Evolutionary conservation across 2,113 vertebrate genomes (phyloP), one percentile per base, ranked within the genome.

Genomic region (Hemicordylus capensis): DNA sequence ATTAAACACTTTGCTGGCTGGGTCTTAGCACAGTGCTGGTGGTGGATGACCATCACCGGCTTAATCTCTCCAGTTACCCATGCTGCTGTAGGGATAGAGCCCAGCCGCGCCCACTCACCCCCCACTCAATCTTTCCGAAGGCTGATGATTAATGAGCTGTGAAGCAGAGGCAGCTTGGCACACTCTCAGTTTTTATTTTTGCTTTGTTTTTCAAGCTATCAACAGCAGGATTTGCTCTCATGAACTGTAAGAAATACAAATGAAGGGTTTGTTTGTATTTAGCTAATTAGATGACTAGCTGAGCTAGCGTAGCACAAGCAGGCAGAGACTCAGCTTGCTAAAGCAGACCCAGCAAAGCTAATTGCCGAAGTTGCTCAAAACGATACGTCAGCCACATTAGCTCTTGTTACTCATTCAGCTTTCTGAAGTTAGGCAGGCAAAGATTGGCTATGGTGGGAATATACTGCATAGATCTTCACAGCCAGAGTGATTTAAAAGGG

Each of bases 231-330:
- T 95, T 91, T 78, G 73, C 90, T 96, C 93, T 95, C 93, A 84
- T 91, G 94, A 95, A 93, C 94, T 22, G 22, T 26, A 73, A 95
- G 91, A 94, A 95, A 93, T 91, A 94, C 93, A 95, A 93, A 93
- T 91, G 95, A 94, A 93, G 92, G 89, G 94, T 95, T 96, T 95
- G 95, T 96, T 96, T 96, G 94, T 91, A 89, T 93, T 95, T 93
- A 89, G 94, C 93, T 96, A 96, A 96, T 96, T 94, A 96, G 95
- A 89, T n/a, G 77, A 87, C 46, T 90, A 91, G 90, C 93, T 90
- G 83, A 56, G 95, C 87, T 69, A 87, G 87, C 90, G 85, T 89
- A 91, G 75, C 0, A 12, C 26, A 48, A 93, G 91, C 90, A 93
- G 94, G 89, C 95, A 95, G 93, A 66, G 63, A 26, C 81, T 90